A percentile compares a stretch with the other conserved stretches of the same genome.
Evolutionary conservation across 2,113 vertebrate genomes (phyloP).

Genomic region (Gracilinanus agilis): DNA sequence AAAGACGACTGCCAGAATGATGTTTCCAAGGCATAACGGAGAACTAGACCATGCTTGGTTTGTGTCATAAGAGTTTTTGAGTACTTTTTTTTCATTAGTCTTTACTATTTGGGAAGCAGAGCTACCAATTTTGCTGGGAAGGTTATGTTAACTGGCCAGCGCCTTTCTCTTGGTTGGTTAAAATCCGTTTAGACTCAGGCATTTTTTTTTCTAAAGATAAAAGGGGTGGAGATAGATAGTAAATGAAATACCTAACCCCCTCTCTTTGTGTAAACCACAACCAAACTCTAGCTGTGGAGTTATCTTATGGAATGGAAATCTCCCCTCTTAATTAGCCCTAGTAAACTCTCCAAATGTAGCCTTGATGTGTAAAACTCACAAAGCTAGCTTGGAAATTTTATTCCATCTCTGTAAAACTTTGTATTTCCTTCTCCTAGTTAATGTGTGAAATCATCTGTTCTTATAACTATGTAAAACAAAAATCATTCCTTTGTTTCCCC

Average conservation of each 20-base stretch:
- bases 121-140: neutral
- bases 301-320: neutral
- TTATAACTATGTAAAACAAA: neutral
- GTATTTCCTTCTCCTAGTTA: neutral
- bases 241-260: neutral
- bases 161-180: neutral
- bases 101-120: neutral
- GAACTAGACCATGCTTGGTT: neutral
- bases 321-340: neutral
- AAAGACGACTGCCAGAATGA: neutral
- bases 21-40: neutral
- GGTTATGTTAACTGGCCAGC: neutral
- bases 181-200: neutral
- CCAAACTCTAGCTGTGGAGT: neutral
- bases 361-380: neutral
- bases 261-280: neutral
- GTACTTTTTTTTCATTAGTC: neutral
- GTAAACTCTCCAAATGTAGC: neutral
- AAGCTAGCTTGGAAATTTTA: neutral
- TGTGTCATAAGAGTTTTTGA: neutral
- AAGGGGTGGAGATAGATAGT: neutral
- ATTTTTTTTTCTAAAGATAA: neutral
- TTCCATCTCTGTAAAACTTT: neutral
- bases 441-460: neutral
- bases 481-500: neutral